Conservation (phyloP, 2,113 vertebrate genomes). For the Anolis carolinensis region DNA sequence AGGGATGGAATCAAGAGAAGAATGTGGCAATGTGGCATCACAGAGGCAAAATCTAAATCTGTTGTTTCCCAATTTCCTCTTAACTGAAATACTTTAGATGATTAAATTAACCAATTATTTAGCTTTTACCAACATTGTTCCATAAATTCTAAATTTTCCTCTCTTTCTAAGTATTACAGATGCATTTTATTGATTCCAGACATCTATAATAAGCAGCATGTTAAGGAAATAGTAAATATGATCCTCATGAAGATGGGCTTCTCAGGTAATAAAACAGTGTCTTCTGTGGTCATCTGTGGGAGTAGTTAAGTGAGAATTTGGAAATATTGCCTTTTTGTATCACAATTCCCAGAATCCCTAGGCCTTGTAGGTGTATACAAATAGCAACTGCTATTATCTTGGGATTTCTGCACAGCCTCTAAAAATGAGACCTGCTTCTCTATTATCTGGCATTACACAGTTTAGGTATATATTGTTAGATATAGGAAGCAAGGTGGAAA, state of each 20-base stretch:
- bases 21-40: neutral
- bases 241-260: conserved; percentile 95
- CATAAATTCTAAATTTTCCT: conserved; percentile 30
- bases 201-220: conserved; percentile 94
- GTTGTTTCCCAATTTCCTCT: neutral
- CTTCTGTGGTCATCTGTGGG: neutral
- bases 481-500: neutral
- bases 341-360: too few species aligned
- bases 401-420: neutral
- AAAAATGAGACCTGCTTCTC: neutral
- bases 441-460: neutral
- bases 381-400: neutral
- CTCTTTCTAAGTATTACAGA: conserved; percentile 91
- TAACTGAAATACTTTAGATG: neutral
- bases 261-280: conserved; percentile 82
- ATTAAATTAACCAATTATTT: neutral
- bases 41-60: neutral
- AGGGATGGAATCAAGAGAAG: neutral
- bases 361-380: neutral
- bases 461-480: neutral
- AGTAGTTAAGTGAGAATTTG: neutral
- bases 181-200: conserved; percentile 96
- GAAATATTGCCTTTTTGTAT: too few species aligned
- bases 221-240: conserved; percentile 96
- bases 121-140: neutral